These are phyloP conservation scores for Meda fulgida DNA, from an alignment of 2,797 vertebrate genomes.

Conservation along the genomic window DNA sequence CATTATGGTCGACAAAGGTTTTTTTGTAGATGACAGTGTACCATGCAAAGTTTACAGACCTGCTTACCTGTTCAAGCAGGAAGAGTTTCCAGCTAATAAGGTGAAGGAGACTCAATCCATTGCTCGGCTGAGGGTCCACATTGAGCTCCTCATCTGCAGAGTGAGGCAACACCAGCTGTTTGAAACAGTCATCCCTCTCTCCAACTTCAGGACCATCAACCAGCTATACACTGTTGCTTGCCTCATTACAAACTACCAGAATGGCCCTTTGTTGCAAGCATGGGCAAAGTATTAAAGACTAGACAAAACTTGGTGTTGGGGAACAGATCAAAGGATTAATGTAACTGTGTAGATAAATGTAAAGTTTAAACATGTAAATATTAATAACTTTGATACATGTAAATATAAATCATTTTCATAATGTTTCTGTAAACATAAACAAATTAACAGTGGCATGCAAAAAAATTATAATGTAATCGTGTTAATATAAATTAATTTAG, in stretches of 20 bases:
- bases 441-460: neutral
- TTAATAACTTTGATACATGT: neutral
- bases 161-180: conserved; percentile 24
- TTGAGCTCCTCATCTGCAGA: neutral
- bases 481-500: neutral
- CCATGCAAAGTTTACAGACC: conserved; percentile 45
- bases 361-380: neutral
- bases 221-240: conserved; percentile 29
- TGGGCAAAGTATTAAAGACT: conserved; percentile 30
- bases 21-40: conserved; percentile 24
- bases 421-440: neutral
- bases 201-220: neutral
- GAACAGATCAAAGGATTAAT: neutral
- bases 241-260: conserved; percentile 34
- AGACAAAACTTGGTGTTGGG: neutral
- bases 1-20: conserved; percentile 47
- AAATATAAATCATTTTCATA: neutral
- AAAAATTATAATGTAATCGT: neutral
- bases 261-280: conserved; percentile 10
- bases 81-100: neutral
- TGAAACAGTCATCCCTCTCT: conserved; percentile 3
- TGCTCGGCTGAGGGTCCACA: neutral
- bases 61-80: conserved; percentile 20
- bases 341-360: neutral
- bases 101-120: neutral